Base-by-base conservation (phyloP, 2,888 invertebrate genomes). In the Labia minor region DNA sequence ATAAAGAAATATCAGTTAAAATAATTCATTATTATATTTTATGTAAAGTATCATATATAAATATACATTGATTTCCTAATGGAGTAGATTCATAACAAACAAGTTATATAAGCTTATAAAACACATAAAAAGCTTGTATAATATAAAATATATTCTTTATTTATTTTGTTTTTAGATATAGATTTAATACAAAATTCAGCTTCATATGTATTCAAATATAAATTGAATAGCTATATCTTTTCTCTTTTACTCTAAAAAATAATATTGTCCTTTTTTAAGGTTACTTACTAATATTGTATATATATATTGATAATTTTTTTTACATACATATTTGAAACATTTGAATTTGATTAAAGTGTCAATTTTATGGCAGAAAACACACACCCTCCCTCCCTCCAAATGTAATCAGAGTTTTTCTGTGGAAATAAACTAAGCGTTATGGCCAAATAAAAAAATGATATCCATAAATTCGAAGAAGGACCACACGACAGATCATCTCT, bases 341-440 rank as follows among this genome's bases (percentile, higher is more conserved):
- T 49, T 49, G 49, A 49, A 49, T 49, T 49, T 49, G 49, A 49
- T 49, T 49, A 49, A 49, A 49, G 49, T 49, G 16, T 49, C 49
- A 11, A 8, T 49, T 49, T 49, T 16, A 11, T 26, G 3, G 8
- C 26, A 26, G 26, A 26, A n/a, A 33, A 3, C 49, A 49, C 14
- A 14, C 49, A n/a, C 49, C 16, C 49, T 49, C n/a, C n/a, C n/a
- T n/a, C n/a, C n/a, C n/a, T n/a, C n/a, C n/a, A n/a, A n/a, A n/a
- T n/a, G 49, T 49, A 49, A 49, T 49, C 49, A 49, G 16, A 49
- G 16, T 49, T 49, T 49, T 49, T 6, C 49, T 14, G 14, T 14
- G 2, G 14, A 49, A 49, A 49, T 49, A 49, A 49, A 49, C 49
- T 49, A 49, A 49, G n/a, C 49, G 49, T 49, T 49, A 26, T 26